Conservation (phyloP, 2,797 vertebrate species). For the Myiothlypis coronata region DNA sequence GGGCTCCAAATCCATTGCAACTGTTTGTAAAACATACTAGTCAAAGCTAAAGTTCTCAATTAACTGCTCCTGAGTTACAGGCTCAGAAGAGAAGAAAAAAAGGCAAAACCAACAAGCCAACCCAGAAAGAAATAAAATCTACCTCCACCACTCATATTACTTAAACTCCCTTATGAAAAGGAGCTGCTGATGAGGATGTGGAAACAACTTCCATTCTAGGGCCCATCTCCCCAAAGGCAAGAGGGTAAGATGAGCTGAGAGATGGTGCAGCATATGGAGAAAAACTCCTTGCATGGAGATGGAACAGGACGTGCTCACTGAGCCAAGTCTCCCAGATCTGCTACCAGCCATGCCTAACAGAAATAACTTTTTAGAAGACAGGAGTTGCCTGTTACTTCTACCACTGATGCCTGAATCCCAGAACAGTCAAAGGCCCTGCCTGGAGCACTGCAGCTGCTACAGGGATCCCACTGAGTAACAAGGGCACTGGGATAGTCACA, state of each 20-base stretch:
- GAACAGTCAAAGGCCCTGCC: background rate
- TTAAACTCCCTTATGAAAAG: background rate
- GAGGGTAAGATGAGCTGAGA: background rate
- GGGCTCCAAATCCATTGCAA: background rate
- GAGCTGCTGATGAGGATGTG: background rate
- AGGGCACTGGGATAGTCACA: background rate
- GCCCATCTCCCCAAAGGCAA: background rate
- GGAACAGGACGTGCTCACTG: background rate
- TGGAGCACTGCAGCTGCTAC: background rate
- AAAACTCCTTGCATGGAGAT: fast-evolving
- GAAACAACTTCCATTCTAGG: background rate
- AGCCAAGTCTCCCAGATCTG: background rate
- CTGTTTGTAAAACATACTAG: background rate
- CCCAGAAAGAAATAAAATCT: background rate
- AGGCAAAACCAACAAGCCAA: background rate
- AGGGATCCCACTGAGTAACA: background rate
- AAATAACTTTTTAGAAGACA: background rate
- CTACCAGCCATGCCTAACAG: background rate
- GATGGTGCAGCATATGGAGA: background rate
- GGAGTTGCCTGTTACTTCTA: background rate
- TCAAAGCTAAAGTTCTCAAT: background rate
- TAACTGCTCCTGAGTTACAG: background rate
- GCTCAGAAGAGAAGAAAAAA: background rate
- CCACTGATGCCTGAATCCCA: background rate
- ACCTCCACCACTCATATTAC: background rate